Percentiles rank a stretch among this genome's conserved stretches.
These are phyloP conservation scores for Festucalex cinctus DNA, from an alignment of 2,113 vertebrate species.

Conservation along the genomic window DNA sequence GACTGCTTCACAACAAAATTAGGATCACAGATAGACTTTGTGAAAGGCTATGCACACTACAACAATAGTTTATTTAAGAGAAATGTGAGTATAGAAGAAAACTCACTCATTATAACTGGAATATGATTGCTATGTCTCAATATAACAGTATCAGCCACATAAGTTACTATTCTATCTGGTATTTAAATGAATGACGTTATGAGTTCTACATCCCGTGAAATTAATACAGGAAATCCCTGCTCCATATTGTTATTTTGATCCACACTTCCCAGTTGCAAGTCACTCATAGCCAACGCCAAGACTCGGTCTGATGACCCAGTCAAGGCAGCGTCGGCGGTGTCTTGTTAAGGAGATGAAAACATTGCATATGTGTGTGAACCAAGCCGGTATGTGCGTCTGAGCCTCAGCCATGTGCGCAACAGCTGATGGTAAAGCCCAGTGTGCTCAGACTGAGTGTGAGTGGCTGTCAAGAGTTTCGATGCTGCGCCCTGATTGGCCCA, in stretches of 20 bases:
- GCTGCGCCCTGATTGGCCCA: conserved; percentile 2
- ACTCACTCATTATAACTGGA: too few relatives aligned
- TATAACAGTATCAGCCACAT: too few relatives aligned
- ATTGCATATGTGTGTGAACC: conserved; percentile 8
- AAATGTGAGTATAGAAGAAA: too few relatives aligned
- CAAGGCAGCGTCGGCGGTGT: background rate
- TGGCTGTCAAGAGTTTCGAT: background rate
- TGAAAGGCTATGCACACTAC: too few relatives aligned
- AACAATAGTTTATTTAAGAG: too few relatives aligned
- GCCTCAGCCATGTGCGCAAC: conserved; percentile 5
- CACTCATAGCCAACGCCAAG: background rate
- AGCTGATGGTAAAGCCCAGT: conserved; percentile 8
- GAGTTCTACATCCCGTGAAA: background rate
- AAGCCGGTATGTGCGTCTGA: conserved; percentile 8
- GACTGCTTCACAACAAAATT: background rate
- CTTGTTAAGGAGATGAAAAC: conserved; percentile 12
- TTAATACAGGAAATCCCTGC: background rate
- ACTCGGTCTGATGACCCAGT: conserved; percentile 6
- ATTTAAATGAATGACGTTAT: background rate
- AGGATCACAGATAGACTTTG: background rate
- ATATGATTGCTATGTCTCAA: too few relatives aligned
- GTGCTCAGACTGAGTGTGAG: background rate
- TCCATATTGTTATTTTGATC: background rate
- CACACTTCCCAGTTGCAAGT: background rate
- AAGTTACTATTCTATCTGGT: too few relatives aligned